A percentile compares a stretch with the other conserved stretches of the same genome.
Evolutionary conservation across 1,140 invertebrate genomes (phyloP).

Genomic region (Brachionus rubens): DNA sequence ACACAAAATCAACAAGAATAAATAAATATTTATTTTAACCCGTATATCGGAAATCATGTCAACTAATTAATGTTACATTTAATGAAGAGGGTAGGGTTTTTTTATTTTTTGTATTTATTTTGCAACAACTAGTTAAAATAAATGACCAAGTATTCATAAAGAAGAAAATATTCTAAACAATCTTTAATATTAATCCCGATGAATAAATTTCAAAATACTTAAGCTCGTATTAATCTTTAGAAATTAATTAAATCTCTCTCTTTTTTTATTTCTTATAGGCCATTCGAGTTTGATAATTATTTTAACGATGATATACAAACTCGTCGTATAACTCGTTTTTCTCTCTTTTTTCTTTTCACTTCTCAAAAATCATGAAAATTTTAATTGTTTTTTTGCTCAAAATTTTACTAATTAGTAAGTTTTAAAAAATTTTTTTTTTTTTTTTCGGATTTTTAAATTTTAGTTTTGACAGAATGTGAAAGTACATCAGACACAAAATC

Average conservation of each 20-base stretch:
- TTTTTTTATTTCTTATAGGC: no score
- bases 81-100: no score
- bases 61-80: background rate
- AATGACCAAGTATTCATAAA: background rate
- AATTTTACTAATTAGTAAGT: background rate
- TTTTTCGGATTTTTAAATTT: background rate
- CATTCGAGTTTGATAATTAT: no score
- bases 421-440: background rate
- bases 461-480: no score
- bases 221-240: conserved; percentile 39
- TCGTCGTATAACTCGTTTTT: no score
- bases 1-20: background rate
- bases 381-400: conserved; percentile 14
- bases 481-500: background rate
- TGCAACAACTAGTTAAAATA: background rate
- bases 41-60: conserved; percentile 13
- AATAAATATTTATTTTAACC: conserved; percentile 15
- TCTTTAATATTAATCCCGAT: background rate
- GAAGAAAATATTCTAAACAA: background rate
- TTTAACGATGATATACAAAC: no score
- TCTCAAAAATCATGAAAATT: conserved; percentile 2
- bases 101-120: no score
- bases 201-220: background rate
- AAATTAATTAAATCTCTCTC: conserved; percentile 16
- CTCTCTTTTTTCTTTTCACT: background rate